Evolutionary conservation across 2,113 vertebrate species (phyloP), one percentile per base, ranked within the genome.

Genomic region (Nycticryphes semicollaris): DNA sequence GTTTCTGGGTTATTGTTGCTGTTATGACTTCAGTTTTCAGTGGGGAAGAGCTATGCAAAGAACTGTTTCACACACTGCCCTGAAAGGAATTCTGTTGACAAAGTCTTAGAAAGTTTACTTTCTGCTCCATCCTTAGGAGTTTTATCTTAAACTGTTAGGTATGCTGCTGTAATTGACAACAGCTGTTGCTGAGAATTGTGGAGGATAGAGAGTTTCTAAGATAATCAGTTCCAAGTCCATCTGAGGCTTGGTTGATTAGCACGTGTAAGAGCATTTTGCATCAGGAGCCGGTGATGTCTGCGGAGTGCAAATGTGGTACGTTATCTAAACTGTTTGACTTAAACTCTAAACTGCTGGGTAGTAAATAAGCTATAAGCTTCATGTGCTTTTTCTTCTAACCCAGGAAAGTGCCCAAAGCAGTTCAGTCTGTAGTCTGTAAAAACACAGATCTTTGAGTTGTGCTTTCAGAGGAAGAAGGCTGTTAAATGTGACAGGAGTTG

Each of bases 181-280:
- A 97, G 96, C 96, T 96, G 95, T 96, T 90, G 84, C 89, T 88
- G 96, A 93, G 93, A 91, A 94, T 94, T 96, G 82, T 93, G 85
- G 85, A 83, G 67, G 85, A 59, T 54, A 85, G 95, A 50, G 75
- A 72, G 63, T 95, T 96, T 97, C 84, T 56, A 39, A 80, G 78
- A 85, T 96, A 95, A 96, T 96, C 93, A 94, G 90, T 77, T 87
- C 75, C 67, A 74, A 88, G 95, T 91, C 92, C 90, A 80, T 96
- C 91, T 90, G 96, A 97, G 95, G 90, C 67, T 95, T 95, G 83
- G 93, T 88, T 96, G 94, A 96, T 96, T 93, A 97, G 84, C 84
- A 74, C 1, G 3, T 95, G 63, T 73, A 80, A 83, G 70, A 96
- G 70, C 73, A 39, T 95, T 96, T 95, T 93, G 90, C 84, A 95